phyloP scores from a whole-genome alignment of 2,888 invertebrate genomes.

The Ligdia adustata region DNA sequence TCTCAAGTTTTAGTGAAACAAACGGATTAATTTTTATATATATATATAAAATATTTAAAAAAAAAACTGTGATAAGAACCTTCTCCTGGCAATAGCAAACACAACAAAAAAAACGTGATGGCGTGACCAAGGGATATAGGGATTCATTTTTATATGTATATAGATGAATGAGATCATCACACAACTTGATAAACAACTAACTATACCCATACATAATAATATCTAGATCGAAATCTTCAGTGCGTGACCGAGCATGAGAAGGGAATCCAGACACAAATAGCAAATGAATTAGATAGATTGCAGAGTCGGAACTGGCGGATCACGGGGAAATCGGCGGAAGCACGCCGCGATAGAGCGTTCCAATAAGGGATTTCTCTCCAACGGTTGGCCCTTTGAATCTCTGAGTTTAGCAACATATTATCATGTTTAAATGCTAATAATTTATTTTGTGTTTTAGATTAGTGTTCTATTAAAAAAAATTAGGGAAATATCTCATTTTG shows the following conservation, averaged over 20 bases:
- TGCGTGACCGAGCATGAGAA: slow-evolving; percentile 36
- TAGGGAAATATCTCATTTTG: too few species aligned
- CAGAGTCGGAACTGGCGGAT: slow-evolving; percentile 31
- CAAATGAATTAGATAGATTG: slow-evolving; percentile 40
- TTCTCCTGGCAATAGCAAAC: too few species aligned
- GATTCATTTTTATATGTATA: too few species aligned
- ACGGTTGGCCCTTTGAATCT: neutral
- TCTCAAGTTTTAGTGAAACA: too few species aligned
- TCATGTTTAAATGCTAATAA: neutral
- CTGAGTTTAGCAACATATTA: neutral
- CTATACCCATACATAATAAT: slow-evolving; percentile 22
- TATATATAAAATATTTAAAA: too few species aligned
- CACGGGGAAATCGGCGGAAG: slow-evolving; percentile 53
- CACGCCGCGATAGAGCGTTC: slow-evolving; percentile 42
- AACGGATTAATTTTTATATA: too few species aligned
- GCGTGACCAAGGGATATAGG: too few species aligned
- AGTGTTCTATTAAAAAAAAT: too few species aligned
- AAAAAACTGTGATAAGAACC: too few species aligned
- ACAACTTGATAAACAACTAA: slow-evolving; percentile 13
- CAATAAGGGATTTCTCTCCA: slow-evolving; percentile 41
- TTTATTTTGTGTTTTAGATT: too few species aligned
- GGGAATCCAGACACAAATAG: slow-evolving; percentile 39
- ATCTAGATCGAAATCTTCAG: slow-evolving; percentile 20
- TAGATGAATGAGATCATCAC: slow-evolving; percentile 12
- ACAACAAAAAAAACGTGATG: too few species aligned